Conservation (phyloP, 2,113 vertebrate genomes). For the Osmerus eperlanus region DNA sequence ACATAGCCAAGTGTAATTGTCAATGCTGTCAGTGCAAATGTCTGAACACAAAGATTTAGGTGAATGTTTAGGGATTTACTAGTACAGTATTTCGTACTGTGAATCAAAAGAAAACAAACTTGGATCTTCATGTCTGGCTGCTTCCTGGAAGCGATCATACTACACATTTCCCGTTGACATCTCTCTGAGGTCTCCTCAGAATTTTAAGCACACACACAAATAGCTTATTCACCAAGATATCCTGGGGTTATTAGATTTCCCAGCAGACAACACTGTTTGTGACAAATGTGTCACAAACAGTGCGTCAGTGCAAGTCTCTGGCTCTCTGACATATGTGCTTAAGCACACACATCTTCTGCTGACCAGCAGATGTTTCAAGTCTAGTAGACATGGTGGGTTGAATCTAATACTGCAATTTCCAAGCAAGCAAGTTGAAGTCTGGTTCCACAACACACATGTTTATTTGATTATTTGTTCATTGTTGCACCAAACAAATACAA, state of each 20-base stretch:
- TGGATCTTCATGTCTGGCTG: slow-evolving; percentile 62
- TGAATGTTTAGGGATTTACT: no score
- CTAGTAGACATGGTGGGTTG: slow-evolving; percentile 38
- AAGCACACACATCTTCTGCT: slow-evolving; percentile 56
- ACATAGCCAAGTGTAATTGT: no score
- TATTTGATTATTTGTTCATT: slow-evolving; percentile 20
- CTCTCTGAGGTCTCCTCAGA: slow-evolving; percentile 60
- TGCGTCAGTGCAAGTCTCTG: slow-evolving; percentile 9
- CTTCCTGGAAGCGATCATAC: slow-evolving; percentile 57
- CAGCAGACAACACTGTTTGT: slow-evolving; percentile 63
- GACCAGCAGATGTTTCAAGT: slow-evolving; percentile 47
- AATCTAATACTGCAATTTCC: slow-evolving; percentile 38
- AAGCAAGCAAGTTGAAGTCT: slow-evolving; percentile 28
- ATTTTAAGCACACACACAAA: slow-evolving; percentile 56
- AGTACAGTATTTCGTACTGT: no score
- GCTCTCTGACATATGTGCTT: slow-evolving; percentile 39
- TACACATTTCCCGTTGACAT: slow-evolving; percentile 54
- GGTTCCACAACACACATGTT: slow-evolving; percentile 18
- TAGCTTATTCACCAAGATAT: slow-evolving; percentile 66
- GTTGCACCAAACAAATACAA: no score
- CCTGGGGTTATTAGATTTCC: slow-evolving; percentile 67
- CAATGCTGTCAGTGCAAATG: slow-evolving; percentile 8
- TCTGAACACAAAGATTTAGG: no score
- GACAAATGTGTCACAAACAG: slow-evolving; percentile 52
- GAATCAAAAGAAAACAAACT: slow-evolving; percentile 40